Base-by-base conservation (phyloP, 2,888 invertebrate species). In the Heterodera filipjevi region DNA sequence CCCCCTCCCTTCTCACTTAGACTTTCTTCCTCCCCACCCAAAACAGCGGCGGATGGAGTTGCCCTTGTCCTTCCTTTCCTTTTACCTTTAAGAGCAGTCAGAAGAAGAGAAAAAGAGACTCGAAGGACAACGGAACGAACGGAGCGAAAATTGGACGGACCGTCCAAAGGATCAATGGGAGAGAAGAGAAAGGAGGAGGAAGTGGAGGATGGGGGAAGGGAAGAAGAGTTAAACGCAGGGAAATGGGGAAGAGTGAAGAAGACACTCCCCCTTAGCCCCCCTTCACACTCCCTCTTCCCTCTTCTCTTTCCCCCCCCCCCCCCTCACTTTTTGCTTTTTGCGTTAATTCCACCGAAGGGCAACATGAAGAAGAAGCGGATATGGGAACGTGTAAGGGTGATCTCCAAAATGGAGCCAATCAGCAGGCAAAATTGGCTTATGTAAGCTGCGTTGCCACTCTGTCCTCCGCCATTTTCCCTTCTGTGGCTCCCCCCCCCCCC, bases 51-150 rank as follows among this genome's bases (percentile, higher is more conserved):
- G 27, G 59, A 59, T 10, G 59, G 27, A 59, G 59, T 59, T 59
- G 59, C 59, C 59, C 59, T 59, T 59, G 59, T 59, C 59, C 53
- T 59, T 59, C 59, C 53, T 59, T 59, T 59, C 27, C n/a, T 27
- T 59, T 59, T 27, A 59, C 59, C 59, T 59, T 59, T 59, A 59
- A 59, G 27, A 59, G 59, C 6, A 39, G 39, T n/a, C n/a, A n/a
- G n/a, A n/a, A n/a, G n/a, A n/a, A n/a, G n/a, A n/a, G 12, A 12
- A 59, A 22, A 59, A 59, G 59, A 22, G 59, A 59, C 59, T 59
- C 59, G 59, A 59, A 59, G 59, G 59, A 59, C 59, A 59, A 59
- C 59, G 27, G 59, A 59, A 59, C 59, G 59, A 59, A 59, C 59
- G 59, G 59, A 49, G 59, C 59, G 59, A 59, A 59, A 59, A 59